These are phyloP conservation scores for Oscheius sp. DNA, from an alignment of 1,140 invertebrate species.

Conservation along the genomic window DNA sequence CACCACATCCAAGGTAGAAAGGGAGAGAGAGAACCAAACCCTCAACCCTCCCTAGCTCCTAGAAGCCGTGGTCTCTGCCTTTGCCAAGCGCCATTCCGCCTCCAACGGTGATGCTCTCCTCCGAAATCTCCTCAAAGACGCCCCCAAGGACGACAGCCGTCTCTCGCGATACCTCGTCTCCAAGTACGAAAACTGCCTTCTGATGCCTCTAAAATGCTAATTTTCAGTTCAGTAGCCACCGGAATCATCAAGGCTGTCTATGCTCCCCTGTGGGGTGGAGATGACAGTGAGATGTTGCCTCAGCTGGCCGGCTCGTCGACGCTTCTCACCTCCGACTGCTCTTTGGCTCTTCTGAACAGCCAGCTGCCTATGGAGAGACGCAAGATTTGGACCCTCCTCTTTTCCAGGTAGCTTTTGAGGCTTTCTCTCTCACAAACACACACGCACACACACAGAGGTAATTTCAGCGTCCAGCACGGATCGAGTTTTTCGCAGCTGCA, in stretches of 20 bases:
- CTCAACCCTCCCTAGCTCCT: no score
- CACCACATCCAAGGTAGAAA: neutral
- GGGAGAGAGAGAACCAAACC: no score
- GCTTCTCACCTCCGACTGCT: slow-evolving; percentile 18
- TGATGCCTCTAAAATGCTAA: neutral
- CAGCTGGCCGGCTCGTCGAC: neutral
- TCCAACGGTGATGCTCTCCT: neutral
- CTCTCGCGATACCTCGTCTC: neutral
- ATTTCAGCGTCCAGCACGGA: slow-evolving; percentile 49
- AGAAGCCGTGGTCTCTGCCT: neutral
- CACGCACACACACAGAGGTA: neutral
- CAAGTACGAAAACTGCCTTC: neutral
- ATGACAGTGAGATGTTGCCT: neutral
- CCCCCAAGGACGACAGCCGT: neutral
- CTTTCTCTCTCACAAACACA: neutral
- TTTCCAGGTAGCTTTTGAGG: slow-evolving; percentile 49
- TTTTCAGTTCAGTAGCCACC: neutral
- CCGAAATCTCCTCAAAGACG: neutral
- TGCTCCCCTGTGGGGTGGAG: slow-evolving; percentile 1
- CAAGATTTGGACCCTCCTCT: slow-evolving; percentile 61
- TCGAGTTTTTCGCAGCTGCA: slow-evolving; percentile 62
- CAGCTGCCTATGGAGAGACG: slow-evolving; percentile 54
- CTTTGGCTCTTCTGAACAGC: slow-evolving; percentile 59
- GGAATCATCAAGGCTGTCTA: neutral
- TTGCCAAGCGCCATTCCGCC: neutral